phyloP scores from a whole-genome alignment of 2,113 vertebrate genomes.

The Jacana jacana region DNA sequence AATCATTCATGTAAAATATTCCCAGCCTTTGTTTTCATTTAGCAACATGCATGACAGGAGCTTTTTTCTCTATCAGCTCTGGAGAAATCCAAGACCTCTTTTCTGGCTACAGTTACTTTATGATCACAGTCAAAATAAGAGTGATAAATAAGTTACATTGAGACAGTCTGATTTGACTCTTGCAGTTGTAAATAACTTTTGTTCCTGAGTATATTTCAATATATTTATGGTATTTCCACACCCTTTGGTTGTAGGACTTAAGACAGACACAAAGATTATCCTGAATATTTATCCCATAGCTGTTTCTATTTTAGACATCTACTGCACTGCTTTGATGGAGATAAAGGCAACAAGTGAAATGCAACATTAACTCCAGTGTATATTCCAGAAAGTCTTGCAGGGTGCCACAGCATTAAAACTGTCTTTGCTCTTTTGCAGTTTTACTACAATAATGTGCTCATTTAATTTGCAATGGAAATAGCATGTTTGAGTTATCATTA shows the following conservation, averaged over 20 bases:
- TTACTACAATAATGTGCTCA: neutral
- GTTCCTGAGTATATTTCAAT: neutral
- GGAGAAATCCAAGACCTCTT: neutral
- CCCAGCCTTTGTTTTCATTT: neutral
- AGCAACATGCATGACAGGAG: neutral
- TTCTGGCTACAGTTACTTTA: neutral
- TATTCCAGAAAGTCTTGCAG: neutral
- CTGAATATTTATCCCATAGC: neutral
- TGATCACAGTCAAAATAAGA: neutral
- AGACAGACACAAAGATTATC: neutral
- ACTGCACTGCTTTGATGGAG: neutral
- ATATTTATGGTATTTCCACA: neutral
- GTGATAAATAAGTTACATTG: neutral
- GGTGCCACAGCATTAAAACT: neutral
- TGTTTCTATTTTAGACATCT: neutral
- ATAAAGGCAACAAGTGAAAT: neutral
- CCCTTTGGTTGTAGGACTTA: neutral
- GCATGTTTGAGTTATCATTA: constrained; percentile 29
- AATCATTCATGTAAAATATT: neutral
- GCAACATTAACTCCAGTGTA: neutral
- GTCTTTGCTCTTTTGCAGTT: constrained; percentile 17
- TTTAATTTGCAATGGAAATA: constrained; percentile 32
- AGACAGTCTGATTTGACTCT: neutral
- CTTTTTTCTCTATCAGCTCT: neutral
- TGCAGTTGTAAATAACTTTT: neutral